phyloP scores from a whole-genome alignment of 2,113 vertebrate species.

The Mobula hypostoma region DNA sequence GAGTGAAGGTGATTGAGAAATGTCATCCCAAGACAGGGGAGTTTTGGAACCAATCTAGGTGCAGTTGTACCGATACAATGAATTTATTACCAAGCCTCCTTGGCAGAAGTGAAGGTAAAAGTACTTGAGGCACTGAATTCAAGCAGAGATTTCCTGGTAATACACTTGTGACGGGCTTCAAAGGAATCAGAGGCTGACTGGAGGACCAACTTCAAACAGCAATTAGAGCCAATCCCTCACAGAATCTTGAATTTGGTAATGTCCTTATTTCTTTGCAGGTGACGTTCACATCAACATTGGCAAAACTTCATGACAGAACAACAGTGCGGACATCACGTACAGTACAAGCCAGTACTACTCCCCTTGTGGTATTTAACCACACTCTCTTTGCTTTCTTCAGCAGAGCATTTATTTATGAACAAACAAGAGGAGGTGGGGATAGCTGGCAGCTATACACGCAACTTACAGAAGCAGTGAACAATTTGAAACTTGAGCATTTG shows the following conservation, averaged over 20 bases:
- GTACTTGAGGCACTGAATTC: background rate
- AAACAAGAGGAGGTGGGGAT: background rate
- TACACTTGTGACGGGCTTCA: background rate
- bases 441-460: background rate
- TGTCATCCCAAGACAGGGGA: background rate
- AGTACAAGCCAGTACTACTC: background rate
- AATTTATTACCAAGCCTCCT: background rate
- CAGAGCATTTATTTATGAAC: background rate
- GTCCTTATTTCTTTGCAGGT: background rate
- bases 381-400: conserved; percentile 15
- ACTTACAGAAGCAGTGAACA: background rate
- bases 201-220: background rate
- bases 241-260: background rate
- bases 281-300: conserved; percentile 2
- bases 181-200: background rate
- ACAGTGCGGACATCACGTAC: background rate
- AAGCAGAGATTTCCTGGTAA: background rate
- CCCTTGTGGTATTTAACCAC: conserved; percentile 14
- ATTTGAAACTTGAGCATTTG: conserved; percentile 12
- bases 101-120: background rate
- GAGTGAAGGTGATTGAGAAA: background rate
- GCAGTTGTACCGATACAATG: background rate
- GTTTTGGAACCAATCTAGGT: background rate
- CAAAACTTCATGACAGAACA: background rate
- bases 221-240: background rate